phyloP scores from a whole-genome alignment of 2,797 vertebrate species.

The Enteromius afrohamiltoni region DNA sequence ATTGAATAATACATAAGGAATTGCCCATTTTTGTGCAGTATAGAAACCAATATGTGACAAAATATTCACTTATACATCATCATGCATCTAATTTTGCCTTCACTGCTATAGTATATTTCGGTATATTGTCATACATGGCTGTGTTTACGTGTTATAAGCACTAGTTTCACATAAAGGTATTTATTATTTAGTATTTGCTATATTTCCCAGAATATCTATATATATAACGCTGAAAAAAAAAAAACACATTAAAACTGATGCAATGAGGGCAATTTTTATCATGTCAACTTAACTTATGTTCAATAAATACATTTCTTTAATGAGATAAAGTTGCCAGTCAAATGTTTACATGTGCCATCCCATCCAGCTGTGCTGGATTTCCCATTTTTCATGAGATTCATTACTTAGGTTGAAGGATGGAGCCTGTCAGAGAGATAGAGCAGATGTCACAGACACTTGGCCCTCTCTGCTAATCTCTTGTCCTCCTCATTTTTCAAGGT shows the following conservation, averaged over 20 bases:
- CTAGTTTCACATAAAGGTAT: too few relatives aligned
- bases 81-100: too few relatives aligned
- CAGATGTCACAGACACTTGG: conserved; percentile 32
- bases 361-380: conserved; percentile 47
- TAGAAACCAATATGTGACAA: not conserved
- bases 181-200: not conserved
- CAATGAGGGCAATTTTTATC: not conserved
- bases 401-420: not conserved
- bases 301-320: not conserved
- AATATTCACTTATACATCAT: too few relatives aligned
- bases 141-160: too few relatives aligned
- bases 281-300: not conserved
- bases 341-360: not conserved
- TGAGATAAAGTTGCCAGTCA: not conserved
- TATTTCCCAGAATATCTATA: not conserved
- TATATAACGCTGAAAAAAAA: not conserved
- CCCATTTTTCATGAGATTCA: conserved; percentile 15
- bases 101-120: too few relatives aligned
- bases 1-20: not conserved
- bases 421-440: conserved; percentile 14
- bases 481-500: conserved; percentile 35
- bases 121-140: too few relatives aligned
- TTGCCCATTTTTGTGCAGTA: not conserved
- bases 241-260: not conserved
- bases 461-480: conserved; percentile 25